Conservation (phyloP, 2,797 vertebrate genomes). For the Phataginus tetradactyla region DNA sequence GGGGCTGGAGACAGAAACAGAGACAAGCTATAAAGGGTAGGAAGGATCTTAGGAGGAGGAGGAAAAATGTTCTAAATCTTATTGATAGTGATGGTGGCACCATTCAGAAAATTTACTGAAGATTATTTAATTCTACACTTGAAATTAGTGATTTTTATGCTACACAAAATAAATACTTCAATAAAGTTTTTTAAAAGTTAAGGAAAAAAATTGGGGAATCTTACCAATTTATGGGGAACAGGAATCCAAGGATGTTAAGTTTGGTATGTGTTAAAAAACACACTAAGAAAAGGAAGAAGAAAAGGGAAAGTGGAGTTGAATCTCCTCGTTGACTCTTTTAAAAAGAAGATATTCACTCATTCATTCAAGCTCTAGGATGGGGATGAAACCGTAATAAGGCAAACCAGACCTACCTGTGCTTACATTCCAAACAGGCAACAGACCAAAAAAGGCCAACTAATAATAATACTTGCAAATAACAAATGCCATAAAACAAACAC, state of each 20-base stretch:
- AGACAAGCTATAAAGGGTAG: background rate
- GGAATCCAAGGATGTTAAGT: background rate
- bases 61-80: background rate
- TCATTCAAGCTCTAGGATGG: background rate
- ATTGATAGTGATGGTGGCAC: background rate
- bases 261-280: background rate
- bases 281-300: background rate
- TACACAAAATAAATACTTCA: background rate
- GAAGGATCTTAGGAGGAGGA: background rate
- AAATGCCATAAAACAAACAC: background rate
- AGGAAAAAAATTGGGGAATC: background rate
- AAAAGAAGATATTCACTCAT: background rate
- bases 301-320: background rate
- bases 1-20: background rate
- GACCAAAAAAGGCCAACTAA: background rate
- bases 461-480: background rate
- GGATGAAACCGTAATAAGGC: background rate
- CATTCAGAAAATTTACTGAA: background rate
- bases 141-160: background rate
- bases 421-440: background rate
- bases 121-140: background rate
- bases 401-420: background rate
- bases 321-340: background rate
- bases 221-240: background rate
- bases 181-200: background rate